These are phyloP conservation scores for Lamprologus ornatipinnis DNA, from an alignment of 2,113 vertebrate genomes.

Conservation along the genomic window DNA sequence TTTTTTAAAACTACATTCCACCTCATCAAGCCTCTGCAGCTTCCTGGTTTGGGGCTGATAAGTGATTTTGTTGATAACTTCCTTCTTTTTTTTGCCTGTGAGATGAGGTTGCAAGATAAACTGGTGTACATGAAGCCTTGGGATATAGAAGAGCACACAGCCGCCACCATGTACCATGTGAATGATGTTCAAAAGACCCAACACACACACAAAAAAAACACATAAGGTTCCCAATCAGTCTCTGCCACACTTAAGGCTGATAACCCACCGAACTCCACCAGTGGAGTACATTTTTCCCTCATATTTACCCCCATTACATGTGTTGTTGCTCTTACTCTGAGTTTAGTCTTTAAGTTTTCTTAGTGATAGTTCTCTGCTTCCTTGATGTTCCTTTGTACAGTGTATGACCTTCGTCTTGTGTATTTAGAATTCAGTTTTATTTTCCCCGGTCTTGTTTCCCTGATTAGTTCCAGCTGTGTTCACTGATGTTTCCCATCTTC, in stretches of 20 bases:
- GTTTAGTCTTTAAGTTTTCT: neutral
- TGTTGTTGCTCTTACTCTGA: neutral
- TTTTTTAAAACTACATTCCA: neutral
- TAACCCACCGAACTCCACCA: neutral
- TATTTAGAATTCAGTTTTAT: neutral
- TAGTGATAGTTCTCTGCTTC: neutral
- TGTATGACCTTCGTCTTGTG: neutral
- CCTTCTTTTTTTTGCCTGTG: neutral
- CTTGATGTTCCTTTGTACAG: neutral
- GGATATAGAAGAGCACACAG: neutral
- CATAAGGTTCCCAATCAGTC: neutral
- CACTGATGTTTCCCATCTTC: neutral
- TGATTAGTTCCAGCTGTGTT: neutral
- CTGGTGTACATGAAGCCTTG: neutral
- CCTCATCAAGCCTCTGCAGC: neutral
- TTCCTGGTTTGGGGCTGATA: neutral
- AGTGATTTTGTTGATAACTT: neutral
- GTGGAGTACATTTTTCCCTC: neutral
- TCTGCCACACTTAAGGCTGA: neutral
- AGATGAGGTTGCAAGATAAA: neutral
- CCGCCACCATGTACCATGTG: neutral
- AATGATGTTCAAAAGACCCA: neutral
- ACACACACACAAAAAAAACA: neutral
- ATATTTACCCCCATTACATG: neutral
- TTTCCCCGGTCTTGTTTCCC: neutral